Evolutionary conservation across 2,888 invertebrate genomes (phyloP).

Genomic region (Octonoba sinensis): DNA sequence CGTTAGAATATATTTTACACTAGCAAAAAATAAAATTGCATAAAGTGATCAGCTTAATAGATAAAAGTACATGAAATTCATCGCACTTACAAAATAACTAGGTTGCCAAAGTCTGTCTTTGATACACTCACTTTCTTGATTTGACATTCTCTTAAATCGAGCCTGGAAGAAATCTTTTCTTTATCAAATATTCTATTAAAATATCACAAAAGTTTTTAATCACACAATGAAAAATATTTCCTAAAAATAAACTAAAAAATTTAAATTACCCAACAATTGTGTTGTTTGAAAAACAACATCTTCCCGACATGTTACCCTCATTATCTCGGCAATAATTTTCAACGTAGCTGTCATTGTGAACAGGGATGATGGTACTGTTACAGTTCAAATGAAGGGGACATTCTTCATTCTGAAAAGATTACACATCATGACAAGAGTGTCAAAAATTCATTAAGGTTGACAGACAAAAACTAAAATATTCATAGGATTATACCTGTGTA

Average conservation of each 20-base stretch:
- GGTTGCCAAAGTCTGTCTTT: conserved; percentile 1
- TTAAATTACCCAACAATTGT: conserved; percentile 37
- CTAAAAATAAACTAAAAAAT: not conserved
- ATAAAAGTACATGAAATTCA: not conserved
- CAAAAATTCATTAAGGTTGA: too few species aligned
- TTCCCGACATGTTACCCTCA: conserved; percentile 16
- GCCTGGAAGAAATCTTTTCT: not conserved
- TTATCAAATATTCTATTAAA: not conserved
- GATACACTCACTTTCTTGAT: conserved; percentile 27
- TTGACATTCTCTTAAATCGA: conserved; percentile 36
- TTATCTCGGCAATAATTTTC: conserved; percentile 14
- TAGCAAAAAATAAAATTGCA: not conserved
- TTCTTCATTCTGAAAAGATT: conserved; percentile 15
- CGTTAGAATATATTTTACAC: too few species aligned
- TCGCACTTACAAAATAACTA: conserved; percentile 45
- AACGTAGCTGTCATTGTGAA: conserved; percentile 1
- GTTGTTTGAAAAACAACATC: conserved; percentile 26
- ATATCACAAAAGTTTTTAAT: not conserved
- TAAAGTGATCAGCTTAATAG: not conserved
- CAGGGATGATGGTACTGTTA: too few species aligned
- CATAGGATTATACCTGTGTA: too few species aligned
- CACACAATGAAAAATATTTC: not conserved
- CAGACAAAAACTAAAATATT: too few species aligned
- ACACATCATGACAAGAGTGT: too few species aligned
- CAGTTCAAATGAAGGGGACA: conserved; percentile 25